Evolutionary conservation across 35 echinoderm and acorn worm species (phyloP), one percentile per base, ranked within the genome.

Genomic region (Apostichopus japonicus): DNA sequence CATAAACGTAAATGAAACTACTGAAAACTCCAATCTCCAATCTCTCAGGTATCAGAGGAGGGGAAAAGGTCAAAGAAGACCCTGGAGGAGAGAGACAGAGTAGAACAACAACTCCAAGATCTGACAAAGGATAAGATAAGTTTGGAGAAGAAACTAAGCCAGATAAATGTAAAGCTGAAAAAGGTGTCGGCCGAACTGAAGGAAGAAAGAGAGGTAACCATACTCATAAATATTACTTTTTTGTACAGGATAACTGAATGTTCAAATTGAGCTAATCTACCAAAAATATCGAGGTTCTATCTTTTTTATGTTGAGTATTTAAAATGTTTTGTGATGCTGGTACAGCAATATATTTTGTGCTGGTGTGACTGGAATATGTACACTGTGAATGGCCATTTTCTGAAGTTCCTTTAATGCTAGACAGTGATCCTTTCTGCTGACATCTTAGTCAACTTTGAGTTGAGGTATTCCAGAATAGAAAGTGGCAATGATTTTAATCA

Each of bases 181-280:
- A 98, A 92, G 73, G 53, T 93, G 6, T 65, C 56, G 13, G 22
- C 61, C 13, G 81, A 96, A 22, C 91, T 96, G 4, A 93, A 87
- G 33, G 96, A 98, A 91, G 96, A 98, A 87, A 94, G 87, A 78
- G 92, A 98, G 94, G 96, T 98, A 72, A 24, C 33, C 33, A 44
- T 44, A 44, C 33, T 44, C 33, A 44, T 44, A 44, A 44, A 44
- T 44, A 44, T 72, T 72, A 72, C 67, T 72, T 72, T 72, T 72
- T 72, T 72, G 67, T 77, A 77, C 75, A 5, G 75, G 17, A 77
- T 77, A 77, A 77, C 75, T 77, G 75, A 72, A 72, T 72, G 67
- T 72, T 72, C 67, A 72, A 72, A 72, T 72, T 72, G 3, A 72
- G 67, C 67, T 72, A 72, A 72, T 72, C 67, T 72, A 72, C 67